These are phyloP conservation scores for Coelinius sp. DNA, from an alignment of 2,888 invertebrate species.

Conservation along the genomic window DNA sequence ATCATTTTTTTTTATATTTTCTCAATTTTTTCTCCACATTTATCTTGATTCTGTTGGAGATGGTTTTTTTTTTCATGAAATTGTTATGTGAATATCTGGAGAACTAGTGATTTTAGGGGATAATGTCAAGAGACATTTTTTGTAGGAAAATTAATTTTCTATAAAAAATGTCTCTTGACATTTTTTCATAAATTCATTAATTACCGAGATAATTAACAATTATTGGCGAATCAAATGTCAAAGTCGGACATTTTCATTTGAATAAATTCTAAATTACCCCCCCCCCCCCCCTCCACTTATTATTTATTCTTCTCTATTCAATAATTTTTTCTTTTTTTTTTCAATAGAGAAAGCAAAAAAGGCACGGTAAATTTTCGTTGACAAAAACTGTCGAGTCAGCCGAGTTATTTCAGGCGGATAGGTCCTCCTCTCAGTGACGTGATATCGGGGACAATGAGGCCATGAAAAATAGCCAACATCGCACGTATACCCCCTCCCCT, in stretches of 20 bases:
- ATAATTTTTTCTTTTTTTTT: neutral
- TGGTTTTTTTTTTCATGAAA: too few relatives aligned
- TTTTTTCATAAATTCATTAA: too few relatives aligned
- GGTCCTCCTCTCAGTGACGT: slow-evolving; percentile 49
- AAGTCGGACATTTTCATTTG: too few relatives aligned
- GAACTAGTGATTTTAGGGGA: too few relatives aligned
- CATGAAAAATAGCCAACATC: slow-evolving; percentile 56
- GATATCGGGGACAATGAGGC: slow-evolving; percentile 55
- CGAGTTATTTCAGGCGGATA: slow-evolving; percentile 37
- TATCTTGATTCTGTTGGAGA: too few relatives aligned
- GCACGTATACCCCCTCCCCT: slow-evolving; percentile 35
- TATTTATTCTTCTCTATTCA: neutral
- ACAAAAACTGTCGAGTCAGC: slow-evolving; percentile 36
- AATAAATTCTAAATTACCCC: too few relatives aligned
- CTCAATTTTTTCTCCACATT: neutral
- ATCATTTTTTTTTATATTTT: neutral
- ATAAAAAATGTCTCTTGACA: too few relatives aligned
- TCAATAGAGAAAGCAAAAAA: neutral
- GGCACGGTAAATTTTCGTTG: slow-evolving; percentile 5
- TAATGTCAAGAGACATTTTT: too few relatives aligned
- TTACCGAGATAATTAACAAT: too few relatives aligned
- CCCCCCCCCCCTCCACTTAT: neutral
- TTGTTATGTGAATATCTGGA: too few relatives aligned
- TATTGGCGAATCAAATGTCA: too few relatives aligned
- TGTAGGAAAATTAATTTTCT: too few relatives aligned